Base-by-base conservation (phyloP, 2,113 vertebrate genomes). In the Onychorhynchus coronatus region DNA sequence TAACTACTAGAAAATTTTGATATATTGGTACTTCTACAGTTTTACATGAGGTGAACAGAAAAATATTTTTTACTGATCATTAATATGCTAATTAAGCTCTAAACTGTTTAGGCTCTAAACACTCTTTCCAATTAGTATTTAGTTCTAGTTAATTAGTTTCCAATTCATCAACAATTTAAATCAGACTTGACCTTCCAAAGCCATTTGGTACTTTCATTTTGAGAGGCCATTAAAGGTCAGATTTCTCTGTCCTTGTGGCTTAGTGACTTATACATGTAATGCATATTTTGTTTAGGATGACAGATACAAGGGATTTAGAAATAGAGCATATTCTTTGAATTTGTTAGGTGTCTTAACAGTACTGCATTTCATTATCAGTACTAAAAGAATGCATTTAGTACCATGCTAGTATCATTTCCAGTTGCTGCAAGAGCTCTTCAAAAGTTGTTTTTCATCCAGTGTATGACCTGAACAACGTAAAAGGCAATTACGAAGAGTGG, bases 141-240 rank as follows among this genome's bases (percentile, higher is more conserved):
- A 96, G 91, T 97, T 95, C 94, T 87, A 95, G 88, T 95, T 91
- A 97, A 98, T 97, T 98, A 98, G 92, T 85, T 95, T 96, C 75
- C 88, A 96, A 95, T 98, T 97, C 92, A 97, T 98, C 96, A 98
- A 97, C 96, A 97, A 97, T 97, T 98, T 97, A 97, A 98, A 98
- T 98, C 95, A 97, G 90, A 96, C 84, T 95, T 98, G 97, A 98
- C 96, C 96, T 98, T 98, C 97, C 74, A 97, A 95, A 96, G 90
- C 93, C 83, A 95, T 97, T 97, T 91, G 89, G 59, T 88, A 89
- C 72, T 97, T 90, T 95, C 91, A 95, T 90, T 97, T 92, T 94
- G 73, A 97, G 96, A 96, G 89, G 62, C 81, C 85, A 97, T 95
- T 97, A 97, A 98, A 98, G 97, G 93, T 95, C 88, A 97, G 88